Conservation (phyloP, 2,888 invertebrate genomes). For the Oxytorus armatus region DNA sequence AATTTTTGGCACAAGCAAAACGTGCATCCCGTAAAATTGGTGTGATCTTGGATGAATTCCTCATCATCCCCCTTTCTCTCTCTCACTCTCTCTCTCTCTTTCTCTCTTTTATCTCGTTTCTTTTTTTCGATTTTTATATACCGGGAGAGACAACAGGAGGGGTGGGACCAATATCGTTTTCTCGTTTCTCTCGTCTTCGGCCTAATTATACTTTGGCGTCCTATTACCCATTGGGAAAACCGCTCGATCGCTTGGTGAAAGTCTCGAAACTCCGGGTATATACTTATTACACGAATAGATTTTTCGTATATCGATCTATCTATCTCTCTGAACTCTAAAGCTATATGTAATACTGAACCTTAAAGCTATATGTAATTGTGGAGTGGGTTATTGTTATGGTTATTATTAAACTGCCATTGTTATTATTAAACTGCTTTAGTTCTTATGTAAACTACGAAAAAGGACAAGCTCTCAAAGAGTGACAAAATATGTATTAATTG, state of each 20-base stretch:
- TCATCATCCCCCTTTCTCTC: neutral
- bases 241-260: slow-evolving; percentile 36
- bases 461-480: too few species aligned
- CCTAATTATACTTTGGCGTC: slow-evolving; percentile 53
- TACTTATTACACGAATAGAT: slow-evolving; percentile 45
- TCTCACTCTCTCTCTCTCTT: neutral
- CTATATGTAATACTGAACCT: too few species aligned
- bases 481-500: too few species aligned
- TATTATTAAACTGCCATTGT: too few species aligned
- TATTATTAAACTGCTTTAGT: too few species aligned
- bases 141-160: neutral
- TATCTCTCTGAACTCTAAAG: too few species aligned
- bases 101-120: neutral
- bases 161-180: neutral
- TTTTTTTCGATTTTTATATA: neutral
- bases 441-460: too few species aligned
- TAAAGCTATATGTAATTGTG: too few species aligned
- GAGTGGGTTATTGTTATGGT: too few species aligned
- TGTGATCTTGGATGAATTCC: slow-evolving; percentile 50
- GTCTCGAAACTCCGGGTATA: slow-evolving; percentile 29
- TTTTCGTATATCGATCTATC: slow-evolving; percentile 38
- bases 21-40: slow-evolving; percentile 37
- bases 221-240: slow-evolving; percentile 37
- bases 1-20: slow-evolving; percentile 18
- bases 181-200: slow-evolving; percentile 1